Conservation (phyloP, 2,797 vertebrate species). For the Galaxias olidus region DNA sequence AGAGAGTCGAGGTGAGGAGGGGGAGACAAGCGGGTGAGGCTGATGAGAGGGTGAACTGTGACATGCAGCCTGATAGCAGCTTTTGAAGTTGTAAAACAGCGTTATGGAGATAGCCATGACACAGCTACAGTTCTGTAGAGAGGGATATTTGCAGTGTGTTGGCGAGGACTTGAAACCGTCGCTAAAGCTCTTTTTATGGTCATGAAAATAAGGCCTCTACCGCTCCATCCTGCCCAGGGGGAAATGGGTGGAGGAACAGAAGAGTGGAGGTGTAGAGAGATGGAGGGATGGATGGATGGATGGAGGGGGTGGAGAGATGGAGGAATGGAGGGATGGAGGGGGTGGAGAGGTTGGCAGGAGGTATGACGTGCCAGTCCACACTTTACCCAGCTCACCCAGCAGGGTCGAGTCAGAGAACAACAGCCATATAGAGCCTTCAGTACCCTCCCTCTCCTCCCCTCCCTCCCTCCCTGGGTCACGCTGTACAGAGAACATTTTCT, state of each 20-base stretch:
- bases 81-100: no score
- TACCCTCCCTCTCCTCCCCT: slow-evolving; percentile 27
- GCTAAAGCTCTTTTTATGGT: slow-evolving; percentile 40
- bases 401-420: slow-evolving; percentile 31
- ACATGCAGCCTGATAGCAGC: no score
- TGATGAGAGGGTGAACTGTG: background rate
- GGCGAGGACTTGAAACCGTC: no score
- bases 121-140: no score
- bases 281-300: slow-evolving; percentile 6
- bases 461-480: background rate
- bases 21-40: no score
- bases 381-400: slow-evolving; percentile 29
- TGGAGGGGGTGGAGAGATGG: background rate
- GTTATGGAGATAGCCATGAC: no score
- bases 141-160: no score
- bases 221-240: slow-evolving; percentile 10
- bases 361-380: slow-evolving; percentile 1
- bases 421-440: slow-evolving; percentile 26
- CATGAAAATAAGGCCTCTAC: slow-evolving; percentile 2
- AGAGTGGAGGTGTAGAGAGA: background rate
- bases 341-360: slow-evolving; percentile 15
- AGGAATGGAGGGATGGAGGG: background rate
- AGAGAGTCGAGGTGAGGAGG: no score
- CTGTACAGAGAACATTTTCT: no score
- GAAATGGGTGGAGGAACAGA: slow-evolving; percentile 36